phyloP scores from a whole-genome alignment of 2,888 invertebrate species.

The Tetragonisca angustula region DNA sequence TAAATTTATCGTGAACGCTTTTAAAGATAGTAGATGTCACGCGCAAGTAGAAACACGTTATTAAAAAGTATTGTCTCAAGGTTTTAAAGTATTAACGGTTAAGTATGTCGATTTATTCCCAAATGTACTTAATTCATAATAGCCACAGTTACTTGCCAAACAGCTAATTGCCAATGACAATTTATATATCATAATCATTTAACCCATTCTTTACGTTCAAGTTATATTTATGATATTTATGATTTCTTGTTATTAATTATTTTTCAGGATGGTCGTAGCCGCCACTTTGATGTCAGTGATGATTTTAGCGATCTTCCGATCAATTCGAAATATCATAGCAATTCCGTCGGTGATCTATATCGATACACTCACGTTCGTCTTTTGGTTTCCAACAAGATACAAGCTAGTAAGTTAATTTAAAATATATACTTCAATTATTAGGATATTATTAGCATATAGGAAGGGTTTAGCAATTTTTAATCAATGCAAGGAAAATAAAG shows the following conservation, averaged over 20 bases:
- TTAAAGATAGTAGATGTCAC: not conserved
- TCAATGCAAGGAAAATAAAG: not conserved
- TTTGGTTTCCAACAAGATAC: slow-evolving; percentile 87
- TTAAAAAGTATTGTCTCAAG: not conserved
- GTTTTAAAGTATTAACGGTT: not conserved
- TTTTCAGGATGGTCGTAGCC: slow-evolving; percentile 61
- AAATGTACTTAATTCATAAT: not conserved
- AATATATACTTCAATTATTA: not conserved
- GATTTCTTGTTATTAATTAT: not conserved
- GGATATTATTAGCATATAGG: not conserved
- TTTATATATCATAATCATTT: not conserved
- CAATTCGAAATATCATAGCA: slow-evolving; percentile 85
- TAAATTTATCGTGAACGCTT: not conserved
- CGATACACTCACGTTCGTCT: slow-evolving; percentile 86
- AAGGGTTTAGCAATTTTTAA: not conserved
- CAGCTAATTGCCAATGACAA: not conserved
- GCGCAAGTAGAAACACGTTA: not conserved
- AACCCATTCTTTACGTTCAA: not conserved
- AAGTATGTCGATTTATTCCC: not conserved
- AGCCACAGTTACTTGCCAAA: not conserved
- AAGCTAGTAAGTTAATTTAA: slow-evolving; percentile 71
- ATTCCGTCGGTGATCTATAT: slow-evolving; percentile 86
- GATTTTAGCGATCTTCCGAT: slow-evolving; percentile 82
- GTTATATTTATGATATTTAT: too few relatives aligned
- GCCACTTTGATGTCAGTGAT: slow-evolving; percentile 64